Evolutionary conservation across 2,113 vertebrate genomes (phyloP).

Genomic region (Neodon shergylaensis): DNA sequence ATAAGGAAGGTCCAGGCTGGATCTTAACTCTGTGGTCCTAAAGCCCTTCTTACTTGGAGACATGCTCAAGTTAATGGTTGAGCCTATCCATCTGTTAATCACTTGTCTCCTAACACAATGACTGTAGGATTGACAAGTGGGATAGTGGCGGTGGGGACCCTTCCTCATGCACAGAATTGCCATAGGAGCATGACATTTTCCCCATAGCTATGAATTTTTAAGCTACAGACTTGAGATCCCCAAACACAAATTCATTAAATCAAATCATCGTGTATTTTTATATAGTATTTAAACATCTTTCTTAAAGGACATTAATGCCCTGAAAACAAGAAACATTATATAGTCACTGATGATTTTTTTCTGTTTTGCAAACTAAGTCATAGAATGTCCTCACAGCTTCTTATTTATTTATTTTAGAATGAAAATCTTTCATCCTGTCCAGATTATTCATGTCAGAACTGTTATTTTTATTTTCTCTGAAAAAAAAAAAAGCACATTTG

Average conservation of each 20-base stretch:
- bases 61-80: constrained; percentile 11
- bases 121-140: neutral
- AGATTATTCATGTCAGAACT: constrained; percentile 19
- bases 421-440: constrained; percentile 23
- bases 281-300: neutral
- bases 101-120: neutral
- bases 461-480: neutral
- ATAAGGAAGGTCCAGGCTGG: neutral
- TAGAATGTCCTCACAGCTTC: neutral
- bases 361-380: constrained; percentile 19
- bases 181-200: neutral
- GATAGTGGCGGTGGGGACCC: neutral
- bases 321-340: constrained; percentile 21
- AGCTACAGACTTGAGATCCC: neutral
- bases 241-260: neutral
- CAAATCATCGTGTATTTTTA: neutral
- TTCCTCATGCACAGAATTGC: neutral
- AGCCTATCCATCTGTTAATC: neutral
- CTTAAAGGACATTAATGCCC: neutral
- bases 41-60: neutral
- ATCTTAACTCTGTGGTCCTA: neutral
- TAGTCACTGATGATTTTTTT: neutral
- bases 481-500: neutral
- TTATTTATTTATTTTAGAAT: constrained; percentile 46
- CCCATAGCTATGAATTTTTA: neutral